Evolutionary conservation across 1,140 invertebrate species (phyloP).

Genomic region (Drosophila setifemur): DNA sequence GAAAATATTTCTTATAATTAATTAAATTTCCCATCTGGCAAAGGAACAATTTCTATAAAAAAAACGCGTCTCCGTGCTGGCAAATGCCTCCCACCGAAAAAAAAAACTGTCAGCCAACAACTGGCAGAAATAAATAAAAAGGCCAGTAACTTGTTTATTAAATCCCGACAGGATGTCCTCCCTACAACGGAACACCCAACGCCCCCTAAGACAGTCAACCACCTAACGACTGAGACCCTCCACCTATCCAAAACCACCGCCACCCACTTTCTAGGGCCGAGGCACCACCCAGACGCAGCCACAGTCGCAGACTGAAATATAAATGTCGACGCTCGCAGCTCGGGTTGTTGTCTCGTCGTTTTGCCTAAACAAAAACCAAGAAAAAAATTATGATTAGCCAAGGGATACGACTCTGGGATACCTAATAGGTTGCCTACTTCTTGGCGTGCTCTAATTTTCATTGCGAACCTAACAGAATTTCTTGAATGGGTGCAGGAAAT

Average conservation of each 20-base stretch:
- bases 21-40: constrained; percentile 41
- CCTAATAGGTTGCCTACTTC: background rate
- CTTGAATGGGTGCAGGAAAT: too few species aligned
- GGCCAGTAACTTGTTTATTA: constrained; percentile 68
- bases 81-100: background rate
- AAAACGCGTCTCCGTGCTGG: background rate
- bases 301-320: constrained; percentile 24
- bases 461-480: too few species aligned
- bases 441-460: background rate
- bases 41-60: background rate
- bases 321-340: constrained; percentile 33
- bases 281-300: constrained; percentile 16
- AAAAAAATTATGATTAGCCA: background rate
- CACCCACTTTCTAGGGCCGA: background rate
- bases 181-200: constrained; percentile 5
- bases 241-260: too few species aligned
- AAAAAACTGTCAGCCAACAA: constrained; percentile 37
- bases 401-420: background rate
- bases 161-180: constrained; percentile 66
- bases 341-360: constrained; percentile 42
- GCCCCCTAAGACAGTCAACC: constrained; percentile 18
- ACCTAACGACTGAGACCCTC: constrained; percentile 12
- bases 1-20: constrained; percentile 15
- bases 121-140: constrained; percentile 54
- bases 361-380: constrained; percentile 12